Conservation (phyloP, 2,113 vertebrate genomes). For the Gallinago jamesoni region DNA sequence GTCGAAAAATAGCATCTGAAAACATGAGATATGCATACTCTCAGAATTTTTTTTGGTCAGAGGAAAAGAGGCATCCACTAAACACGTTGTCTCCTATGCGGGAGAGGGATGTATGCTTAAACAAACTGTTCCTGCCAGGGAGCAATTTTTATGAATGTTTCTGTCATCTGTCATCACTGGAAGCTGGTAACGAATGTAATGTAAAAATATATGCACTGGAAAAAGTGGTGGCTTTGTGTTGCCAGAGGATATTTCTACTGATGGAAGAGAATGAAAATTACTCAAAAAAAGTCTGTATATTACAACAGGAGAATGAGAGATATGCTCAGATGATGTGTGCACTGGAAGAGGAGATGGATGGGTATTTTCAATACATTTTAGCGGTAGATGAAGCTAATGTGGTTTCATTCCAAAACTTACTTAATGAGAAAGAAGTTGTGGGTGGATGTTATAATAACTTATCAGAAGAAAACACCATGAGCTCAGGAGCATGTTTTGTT, state of each 20-base stretch:
- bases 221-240: conserved; percentile 61
- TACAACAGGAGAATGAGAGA: neutral
- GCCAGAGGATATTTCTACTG: conserved; percentile 68
- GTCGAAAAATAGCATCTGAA: neutral
- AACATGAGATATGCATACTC: rapidly evolving
- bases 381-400: neutral
- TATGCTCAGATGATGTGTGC: neutral
- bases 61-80: neutral
- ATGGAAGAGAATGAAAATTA: conserved; percentile 31
- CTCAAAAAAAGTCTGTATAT: neutral
- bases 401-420: neutral
- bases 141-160: neutral
- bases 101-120: neutral
- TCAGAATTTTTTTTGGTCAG: neutral
- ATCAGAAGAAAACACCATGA: neutral
- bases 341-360: neutral
- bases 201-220: conserved; percentile 57
- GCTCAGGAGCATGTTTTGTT: neutral
- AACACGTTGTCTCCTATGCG: neutral
- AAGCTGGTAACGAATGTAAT: neutral
- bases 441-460: neutral
- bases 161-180: neutral
- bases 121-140: neutral
- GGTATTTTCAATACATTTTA: neutral
- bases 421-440: neutral